Evolutionary conservation across 2,888 invertebrate genomes (phyloP), one percentile per base, ranked within the genome.

Genomic region (Alviniconcha strummeri): DNA sequence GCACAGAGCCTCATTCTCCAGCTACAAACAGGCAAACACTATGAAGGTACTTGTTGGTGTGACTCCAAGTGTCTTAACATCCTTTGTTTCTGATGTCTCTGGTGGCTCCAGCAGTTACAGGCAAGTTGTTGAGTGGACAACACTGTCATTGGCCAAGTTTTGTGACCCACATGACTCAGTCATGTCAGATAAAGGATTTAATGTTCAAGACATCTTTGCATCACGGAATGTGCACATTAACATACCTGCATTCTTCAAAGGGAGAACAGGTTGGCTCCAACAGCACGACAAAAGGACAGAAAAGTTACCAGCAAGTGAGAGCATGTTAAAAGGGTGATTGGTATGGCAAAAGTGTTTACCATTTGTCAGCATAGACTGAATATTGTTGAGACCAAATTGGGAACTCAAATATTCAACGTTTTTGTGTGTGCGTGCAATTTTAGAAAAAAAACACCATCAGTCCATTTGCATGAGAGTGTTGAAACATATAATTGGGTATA

Each of bases 241-340:
- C 79, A 89, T 87, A 57, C 87, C 87, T 54, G 80, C 88, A 54
- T 88, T 88, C 81, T 87, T 88, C 60, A 83, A 74, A 88, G 87
- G 74, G 85, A 84, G 71, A 88, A 88, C 72, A 54, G 86, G 71
- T 84, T 87, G 84, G 60, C 64, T 64, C 69, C 81, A 19, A 74
- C 71, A 81, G 55, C 84, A 5, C 84, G 85, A 19, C 13, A 83
- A 11, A 78, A 60, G 36, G 87, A 89, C 83, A 84, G 85, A 81
- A 86, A 87, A 67, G 84, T 88, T 81, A 75, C 87, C 9, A 84
- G 85, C 71, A 88, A 88, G 72, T 54, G 87, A n/a, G 87, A 86
- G 2, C 88, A 88, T 77, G 82, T 88, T 72, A 87, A 88, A 78
- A 83, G 88, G 76, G 19, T 88, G 19, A 88, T 88, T 36, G 86